Evolutionary conservation across 2,113 vertebrate species (phyloP).

Genomic region (Grammomys surdaster): DNA sequence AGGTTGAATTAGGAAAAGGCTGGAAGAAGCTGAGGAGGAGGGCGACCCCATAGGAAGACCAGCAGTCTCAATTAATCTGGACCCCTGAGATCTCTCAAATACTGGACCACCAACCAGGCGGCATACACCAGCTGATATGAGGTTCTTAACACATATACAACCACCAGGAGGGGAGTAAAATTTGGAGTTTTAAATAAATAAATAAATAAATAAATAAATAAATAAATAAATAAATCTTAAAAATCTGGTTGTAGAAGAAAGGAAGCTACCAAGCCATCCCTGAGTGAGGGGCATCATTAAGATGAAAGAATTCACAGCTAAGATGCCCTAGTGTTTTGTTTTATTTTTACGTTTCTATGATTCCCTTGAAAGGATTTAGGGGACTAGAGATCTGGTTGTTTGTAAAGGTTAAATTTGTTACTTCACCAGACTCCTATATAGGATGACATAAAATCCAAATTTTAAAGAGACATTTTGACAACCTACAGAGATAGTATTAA

Average conservation of each 20-base stretch:
- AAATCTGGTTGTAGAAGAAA: not conserved
- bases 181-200: too few species aligned
- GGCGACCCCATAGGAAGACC: too few species aligned
- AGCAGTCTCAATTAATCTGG: too few species aligned
- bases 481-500: not conserved
- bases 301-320: not conserved
- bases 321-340: not conserved
- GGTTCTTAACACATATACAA: too few species aligned
- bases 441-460: not conserved
- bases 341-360: not conserved
- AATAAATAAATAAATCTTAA: too few species aligned
- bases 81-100: too few species aligned
- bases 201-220: too few species aligned
- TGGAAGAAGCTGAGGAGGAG: too few species aligned
- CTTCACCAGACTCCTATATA: not conserved
- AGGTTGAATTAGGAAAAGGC: too few species aligned
- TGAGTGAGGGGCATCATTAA: not conserved
- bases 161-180: too few species aligned
- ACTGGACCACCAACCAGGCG: too few species aligned
- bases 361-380: not conserved
- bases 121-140: too few species aligned
- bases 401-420: slow-evolving; percentile 18
- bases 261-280: not conserved
- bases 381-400: not conserved
- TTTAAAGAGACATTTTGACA: not conserved